Percentiles rank a stretch among this genome's conserved stretches.
These are phyloP conservation scores for Sinelater perroti DNA, from an alignment of 2,888 invertebrate species.

Conservation along the genomic window DNA sequence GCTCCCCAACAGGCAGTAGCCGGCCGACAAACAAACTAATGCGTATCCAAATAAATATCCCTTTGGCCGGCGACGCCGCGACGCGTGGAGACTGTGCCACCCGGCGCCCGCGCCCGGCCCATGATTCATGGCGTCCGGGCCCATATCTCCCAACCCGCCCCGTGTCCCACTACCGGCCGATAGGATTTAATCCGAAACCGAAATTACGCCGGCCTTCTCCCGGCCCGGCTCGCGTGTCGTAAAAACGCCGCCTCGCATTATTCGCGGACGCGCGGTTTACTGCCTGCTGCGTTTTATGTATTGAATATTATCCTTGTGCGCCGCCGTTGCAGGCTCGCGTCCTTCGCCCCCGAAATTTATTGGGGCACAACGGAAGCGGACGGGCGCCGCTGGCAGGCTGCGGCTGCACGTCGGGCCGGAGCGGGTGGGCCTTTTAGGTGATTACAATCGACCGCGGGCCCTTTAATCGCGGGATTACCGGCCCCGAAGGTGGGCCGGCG, in stretches of 20 bases:
- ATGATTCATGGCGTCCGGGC: constrained; percentile 42
- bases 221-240: constrained; percentile 16
- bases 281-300: constrained; percentile 11
- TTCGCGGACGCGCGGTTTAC: constrained; percentile 14
- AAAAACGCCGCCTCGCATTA: background rate
- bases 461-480: no score
- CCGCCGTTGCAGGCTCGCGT: constrained; percentile 12
- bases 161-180: constrained; percentile 32
- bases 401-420: no score
- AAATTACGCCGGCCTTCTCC: constrained; percentile 37
- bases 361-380: no score
- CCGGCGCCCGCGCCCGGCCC: constrained; percentile 41
- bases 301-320: constrained; percentile 19
- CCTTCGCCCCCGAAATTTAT: constrained; percentile 3
- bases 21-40: constrained; percentile 45
- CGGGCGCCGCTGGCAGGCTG: no score
- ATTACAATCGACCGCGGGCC: no score
- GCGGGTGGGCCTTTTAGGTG: no score
- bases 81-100: constrained; percentile 34
- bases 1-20: constrained; percentile 2
- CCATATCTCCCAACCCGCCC: constrained; percentile 28
- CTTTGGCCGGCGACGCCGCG: constrained; percentile 40
- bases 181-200: constrained; percentile 40
- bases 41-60: constrained; percentile 46
- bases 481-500: no score